Conservation (phyloP, 2,797 vertebrate genomes). For the Tympanoctomys barrerae region DNA sequence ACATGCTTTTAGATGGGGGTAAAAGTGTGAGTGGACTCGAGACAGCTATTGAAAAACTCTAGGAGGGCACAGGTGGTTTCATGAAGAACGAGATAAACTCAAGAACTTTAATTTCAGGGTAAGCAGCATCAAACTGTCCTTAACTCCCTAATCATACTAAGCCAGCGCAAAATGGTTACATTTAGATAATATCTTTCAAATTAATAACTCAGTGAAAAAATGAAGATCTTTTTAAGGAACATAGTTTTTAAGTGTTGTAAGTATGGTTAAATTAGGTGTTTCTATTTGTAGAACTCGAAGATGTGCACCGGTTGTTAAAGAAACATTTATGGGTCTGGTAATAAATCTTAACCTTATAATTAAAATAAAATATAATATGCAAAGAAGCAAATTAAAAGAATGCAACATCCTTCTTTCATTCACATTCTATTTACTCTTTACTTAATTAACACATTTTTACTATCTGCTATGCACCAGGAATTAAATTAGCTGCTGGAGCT, state of each 20-base stretch:
- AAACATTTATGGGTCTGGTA: constrained; percentile 17
- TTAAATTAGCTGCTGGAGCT: neutral
- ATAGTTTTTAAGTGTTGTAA: neutral
- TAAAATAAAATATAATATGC: constrained; percentile 59
- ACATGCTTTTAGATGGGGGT: neutral
- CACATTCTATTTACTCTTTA: constrained; percentile 38
- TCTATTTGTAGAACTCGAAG: neutral
- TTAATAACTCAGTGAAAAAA: constrained; percentile 6
- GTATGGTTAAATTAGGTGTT: neutral
- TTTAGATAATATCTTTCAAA: constrained; percentile 13
- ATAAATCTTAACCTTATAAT: neutral
- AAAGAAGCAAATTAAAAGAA: constrained; percentile 37
- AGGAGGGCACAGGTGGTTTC: neutral
- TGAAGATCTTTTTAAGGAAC: neutral
- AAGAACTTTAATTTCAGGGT: neutral
- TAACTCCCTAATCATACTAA: neutral
- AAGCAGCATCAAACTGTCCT: neutral
- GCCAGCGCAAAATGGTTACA: neutral
- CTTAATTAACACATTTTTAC: neutral
- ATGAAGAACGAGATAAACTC: neutral
- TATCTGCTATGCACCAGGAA: neutral
- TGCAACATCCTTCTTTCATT: neutral
- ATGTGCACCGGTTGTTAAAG: constrained; percentile 1
- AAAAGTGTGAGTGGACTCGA: neutral
- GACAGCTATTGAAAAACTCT: neutral